Percentiles rank a stretch among this genome's conserved stretches.
Evolutionary conservation across 2,113 vertebrate species (phyloP).

Genomic region (Holacanthus passer): DNA sequence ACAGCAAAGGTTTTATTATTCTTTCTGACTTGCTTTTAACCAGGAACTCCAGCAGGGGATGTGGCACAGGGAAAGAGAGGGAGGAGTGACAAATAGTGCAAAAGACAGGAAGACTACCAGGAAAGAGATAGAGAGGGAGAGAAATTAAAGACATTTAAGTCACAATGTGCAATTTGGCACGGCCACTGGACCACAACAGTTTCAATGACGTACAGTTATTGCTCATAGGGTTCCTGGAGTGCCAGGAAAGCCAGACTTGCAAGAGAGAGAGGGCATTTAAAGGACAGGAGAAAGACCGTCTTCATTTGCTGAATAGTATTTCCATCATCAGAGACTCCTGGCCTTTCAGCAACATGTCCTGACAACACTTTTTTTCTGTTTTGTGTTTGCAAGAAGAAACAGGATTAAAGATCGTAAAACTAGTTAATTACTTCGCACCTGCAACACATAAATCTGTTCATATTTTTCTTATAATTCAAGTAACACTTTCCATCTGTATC

Average conservation of each 20-base stretch:
- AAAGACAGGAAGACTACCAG: not conserved
- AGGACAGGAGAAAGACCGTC: constrained; percentile 32
- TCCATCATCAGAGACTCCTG: constrained; percentile 22
- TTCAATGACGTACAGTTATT: constrained; percentile 39
- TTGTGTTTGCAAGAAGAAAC: not conserved
- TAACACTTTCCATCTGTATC: not conserved
- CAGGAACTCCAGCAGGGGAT: constrained; percentile 2
- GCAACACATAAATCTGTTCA: not conserved
- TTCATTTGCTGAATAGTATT: constrained; percentile 43
- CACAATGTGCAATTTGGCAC: constrained; percentile 28
- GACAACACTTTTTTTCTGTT: constrained; percentile 4
- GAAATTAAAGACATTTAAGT: constrained; percentile 20
- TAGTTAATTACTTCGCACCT: not conserved
- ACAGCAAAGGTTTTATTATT: constrained; percentile 36
- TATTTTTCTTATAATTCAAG: not conserved
- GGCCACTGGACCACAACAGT: constrained; percentile 33
- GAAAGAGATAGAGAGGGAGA: not conserved
- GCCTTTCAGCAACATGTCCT: constrained; percentile 6
- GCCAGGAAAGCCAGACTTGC: constrained; percentile 15
- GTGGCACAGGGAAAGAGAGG: not conserved
- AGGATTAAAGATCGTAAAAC: not conserved
- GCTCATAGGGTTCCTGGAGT: constrained; percentile 41
- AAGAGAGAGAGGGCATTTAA: constrained; percentile 17
- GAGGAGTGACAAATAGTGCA: not conserved
- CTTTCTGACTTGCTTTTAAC: constrained; percentile 24